Evolutionary conservation across 2,797 vertebrate genomes (phyloP).

Genomic region (Epinephelus awoara): DNA sequence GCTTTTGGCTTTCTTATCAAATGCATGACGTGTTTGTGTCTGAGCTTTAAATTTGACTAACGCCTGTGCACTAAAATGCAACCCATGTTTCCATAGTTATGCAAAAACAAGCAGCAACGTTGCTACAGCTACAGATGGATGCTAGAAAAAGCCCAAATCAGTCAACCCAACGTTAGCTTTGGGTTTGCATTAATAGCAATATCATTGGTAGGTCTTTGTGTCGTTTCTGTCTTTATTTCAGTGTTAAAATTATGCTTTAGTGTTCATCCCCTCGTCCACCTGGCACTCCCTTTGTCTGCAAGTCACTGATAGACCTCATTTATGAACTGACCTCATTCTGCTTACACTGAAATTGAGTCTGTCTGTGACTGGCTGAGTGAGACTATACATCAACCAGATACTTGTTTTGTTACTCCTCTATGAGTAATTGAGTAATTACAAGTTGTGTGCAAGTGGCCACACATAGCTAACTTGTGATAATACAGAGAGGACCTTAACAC

Average conservation of each 20-base stretch:
- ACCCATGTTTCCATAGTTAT: not conserved
- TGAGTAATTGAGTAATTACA: not conserved
- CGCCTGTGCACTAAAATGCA: not conserved
- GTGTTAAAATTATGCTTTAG: not conserved
- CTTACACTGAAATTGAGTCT: conserved; percentile 28
- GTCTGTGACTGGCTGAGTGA: conserved; percentile 11
- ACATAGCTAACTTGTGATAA: not conserved
- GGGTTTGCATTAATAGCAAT: not conserved
- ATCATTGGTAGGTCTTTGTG: not conserved
- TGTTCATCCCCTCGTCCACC: conserved; percentile 14
- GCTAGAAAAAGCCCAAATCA: conserved; percentile 41
- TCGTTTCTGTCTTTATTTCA: not conserved
- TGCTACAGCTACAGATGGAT: conserved; percentile 20
- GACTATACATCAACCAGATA: conserved; percentile 13
- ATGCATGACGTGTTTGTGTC: not conserved
- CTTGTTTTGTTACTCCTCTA: not conserved
- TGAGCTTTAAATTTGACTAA: not conserved
- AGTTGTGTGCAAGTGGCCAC: not conserved
- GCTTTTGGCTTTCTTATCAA: conserved; percentile 16
- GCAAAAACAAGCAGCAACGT: not conserved
- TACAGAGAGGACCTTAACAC: conserved; percentile 3
- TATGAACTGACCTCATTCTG: conserved; percentile 66
- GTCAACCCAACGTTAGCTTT: conserved; percentile 34
- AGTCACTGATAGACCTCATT: conserved; percentile 51
- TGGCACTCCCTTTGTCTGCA: conserved; percentile 62